phyloP scores from a whole-genome alignment of 2,797 vertebrate genomes.

The Salarias fasciatus region DNA sequence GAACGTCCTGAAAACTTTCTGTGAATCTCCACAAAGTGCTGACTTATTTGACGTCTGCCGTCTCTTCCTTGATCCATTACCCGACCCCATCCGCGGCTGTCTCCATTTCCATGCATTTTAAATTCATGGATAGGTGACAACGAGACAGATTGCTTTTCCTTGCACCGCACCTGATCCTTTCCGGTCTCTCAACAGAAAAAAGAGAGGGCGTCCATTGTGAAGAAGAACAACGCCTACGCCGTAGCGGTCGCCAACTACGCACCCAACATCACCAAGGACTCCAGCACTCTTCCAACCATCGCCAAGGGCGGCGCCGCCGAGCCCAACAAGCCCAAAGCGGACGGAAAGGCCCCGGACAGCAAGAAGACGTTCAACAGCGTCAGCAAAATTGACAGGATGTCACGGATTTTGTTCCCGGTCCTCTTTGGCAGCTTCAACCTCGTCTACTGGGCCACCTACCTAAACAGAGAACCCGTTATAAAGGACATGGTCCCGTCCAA shows the following conservation, averaged over 20 bases:
- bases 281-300: slow-evolving; percentile 90
- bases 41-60: slow-evolving; percentile 8
- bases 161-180: slow-evolving; percentile 4
- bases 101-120: slow-evolving; percentile 18
- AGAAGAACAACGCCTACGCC: slow-evolving; percentile 98
- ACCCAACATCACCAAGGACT: slow-evolving; percentile 95
- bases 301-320: slow-evolving; percentile 90
- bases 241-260: slow-evolving; percentile 98
- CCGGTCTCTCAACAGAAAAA: slow-evolving; percentile 88
- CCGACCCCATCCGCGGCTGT: not conserved
- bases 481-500: slow-evolving; percentile 93
- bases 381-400: slow-evolving; percentile 99
- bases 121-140: slow-evolving; percentile 11
- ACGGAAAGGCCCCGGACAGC: slow-evolving; percentile 89
- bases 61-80: slow-evolving; percentile 10
- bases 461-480: slow-evolving; percentile 96
- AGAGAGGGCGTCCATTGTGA: slow-evolving; percentile 92
- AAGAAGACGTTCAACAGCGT: slow-evolving; percentile 99
- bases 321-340: slow-evolving; percentile 88
- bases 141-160: slow-evolving; percentile 2
- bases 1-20: not conserved
- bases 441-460: slow-evolving; percentile 98
- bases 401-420: slow-evolving; percentile 97
- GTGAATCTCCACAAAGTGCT: not conserved
- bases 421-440: slow-evolving; percentile 97